Evolutionary conservation across 1,140 invertebrate genomes (phyloP), one percentile per base, ranked within the genome.

Genomic region (Neuroterus valhalla): DNA sequence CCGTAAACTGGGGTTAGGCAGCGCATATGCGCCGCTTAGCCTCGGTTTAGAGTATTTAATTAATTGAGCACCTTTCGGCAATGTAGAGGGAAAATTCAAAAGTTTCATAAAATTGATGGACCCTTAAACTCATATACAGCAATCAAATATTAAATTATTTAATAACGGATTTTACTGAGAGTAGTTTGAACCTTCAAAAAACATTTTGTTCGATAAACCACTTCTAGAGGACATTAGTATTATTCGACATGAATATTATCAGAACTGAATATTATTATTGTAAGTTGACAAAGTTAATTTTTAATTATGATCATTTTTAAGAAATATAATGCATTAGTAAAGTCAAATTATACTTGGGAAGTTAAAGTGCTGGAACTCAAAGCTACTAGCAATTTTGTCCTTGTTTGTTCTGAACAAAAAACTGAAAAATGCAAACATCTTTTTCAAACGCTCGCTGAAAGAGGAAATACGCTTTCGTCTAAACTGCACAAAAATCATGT

Each of bases 121-220:
- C 55, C 12, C 55, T 62, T 62, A 62, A 62, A 62, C 55, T 38
- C 52, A 62, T 31, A 62, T 31, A 62, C 55, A 62, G 55, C 55
- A 62, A 62, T 62, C 55, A 62, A 62, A 62, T 62, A 62, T 62
- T 31, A 31, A 11, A 31, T 62, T 62, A 62, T n/a, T 62, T 26
- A 62, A 62, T 15, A 38, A 15, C 14, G 55, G 26, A 62, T n/a
- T 62, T 31, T 62, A 62, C 55, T 62, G 55, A 62, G 12, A 62
- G 55, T 62, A 62, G 26, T 62, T 62, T 31, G 55, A 62, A 62
- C 55, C 55, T 62, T 62, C 55, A 31, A 2, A 15, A 62, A 31
- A 62, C 23, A 62, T 3, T 31, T 62, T 62, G 14, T 26, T 5
- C 15, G 14, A 62, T 62, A 62, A 62, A 62, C 12, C 55, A 62